Base-by-base conservation (phyloP, 2,888 invertebrate genomes). In the Tachina fera region DNA sequence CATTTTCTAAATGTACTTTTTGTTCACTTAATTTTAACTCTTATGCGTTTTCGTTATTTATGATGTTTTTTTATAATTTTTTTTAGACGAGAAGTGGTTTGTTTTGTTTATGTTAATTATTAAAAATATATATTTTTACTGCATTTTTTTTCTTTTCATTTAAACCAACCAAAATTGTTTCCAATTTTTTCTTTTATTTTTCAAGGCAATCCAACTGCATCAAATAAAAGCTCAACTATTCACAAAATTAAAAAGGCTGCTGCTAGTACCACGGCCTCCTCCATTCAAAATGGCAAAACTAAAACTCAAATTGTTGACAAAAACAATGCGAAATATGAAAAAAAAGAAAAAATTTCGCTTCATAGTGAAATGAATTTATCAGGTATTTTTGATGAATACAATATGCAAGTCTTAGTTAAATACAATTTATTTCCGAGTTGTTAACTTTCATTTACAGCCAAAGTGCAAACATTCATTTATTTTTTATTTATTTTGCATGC, bases 111-210 rank as follows among this genome's bases (percentile, higher is more conserved):
- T 70, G 45, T n/a, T 63, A 14, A 71, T 76, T 58, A 84, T 87
- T 85, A 87, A 81, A 87, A 87, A 86, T 87, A 86, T 45, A 47
- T 47, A 86, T 87, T 72, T 71, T 78, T 10, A 53, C 5, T 58
- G 41, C 83, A 70, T 75, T 87, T 56, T 45, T 86, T 16, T 61
- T 49, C 16, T 86, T 87, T 87, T 87, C 39, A 9, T 74, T 87
- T 88, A 65, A 74, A 72, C 41, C 84, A 75, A 68, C 58, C 51
- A 71, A 58, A 70, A 56, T 81, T 70, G 85, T 51, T 45, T 72
- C 63, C 22, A 53, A n/a, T 61, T 88, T 74, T 70, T 86, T 65
- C 39, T 77, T 71, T 74, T 75, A 14, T 68, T 80, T 77, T 86
- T 80, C 41, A 86, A 86, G 86, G 86, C 86, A 80, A 75, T 39